Evolutionary conservation across 2,113 vertebrate species (phyloP).

Genomic region (Chroicocephalus ridibundus): DNA sequence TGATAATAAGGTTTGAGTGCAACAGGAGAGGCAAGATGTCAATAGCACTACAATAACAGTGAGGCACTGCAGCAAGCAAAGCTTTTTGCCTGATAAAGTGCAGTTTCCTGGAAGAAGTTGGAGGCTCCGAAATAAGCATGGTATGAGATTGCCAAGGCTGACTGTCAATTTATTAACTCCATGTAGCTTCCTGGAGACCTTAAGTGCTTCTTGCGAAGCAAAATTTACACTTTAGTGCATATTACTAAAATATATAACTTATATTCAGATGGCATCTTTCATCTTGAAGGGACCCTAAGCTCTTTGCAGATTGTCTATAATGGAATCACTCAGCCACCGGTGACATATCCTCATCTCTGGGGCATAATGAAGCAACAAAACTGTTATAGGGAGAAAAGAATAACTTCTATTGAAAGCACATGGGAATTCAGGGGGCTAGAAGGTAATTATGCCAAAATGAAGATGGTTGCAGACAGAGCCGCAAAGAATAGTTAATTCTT

Average conservation of each 20-base stretch:
- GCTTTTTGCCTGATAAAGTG: constrained; percentile 48
- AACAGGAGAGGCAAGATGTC: constrained; percentile 18
- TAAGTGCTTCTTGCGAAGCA: constrained; percentile 23
- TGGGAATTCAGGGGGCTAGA: neutral
- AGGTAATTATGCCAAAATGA: constrained; percentile 18
- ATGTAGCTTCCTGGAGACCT: constrained; percentile 5
- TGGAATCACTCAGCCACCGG: constrained; percentile 3
- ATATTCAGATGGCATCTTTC: constrained; percentile 2
- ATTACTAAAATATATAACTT: constrained; percentile 43
- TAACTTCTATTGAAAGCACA: neutral
- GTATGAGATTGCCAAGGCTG: constrained; percentile 18
- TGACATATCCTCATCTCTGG: constrained; percentile 1
- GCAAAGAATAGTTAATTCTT: neutral
- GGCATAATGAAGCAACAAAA: constrained; percentile 19
- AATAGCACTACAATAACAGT: constrained; percentile 42
- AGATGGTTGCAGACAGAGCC: neutral
- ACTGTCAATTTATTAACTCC: constrained; percentile 53
- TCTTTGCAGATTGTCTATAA: constrained; percentile 16
- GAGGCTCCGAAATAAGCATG: constrained; percentile 17
- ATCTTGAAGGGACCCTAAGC: constrained; percentile 16
- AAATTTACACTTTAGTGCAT: constrained; percentile 43
- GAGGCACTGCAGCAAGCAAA: constrained; percentile 10
- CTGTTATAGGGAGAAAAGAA: neutral
- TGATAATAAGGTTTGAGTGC: constrained; percentile 37
- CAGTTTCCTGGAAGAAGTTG: constrained; percentile 47